phyloP scores from a whole-genome alignment of 2,888 invertebrate species.

The Hipparchia sbordonii region DNA sequence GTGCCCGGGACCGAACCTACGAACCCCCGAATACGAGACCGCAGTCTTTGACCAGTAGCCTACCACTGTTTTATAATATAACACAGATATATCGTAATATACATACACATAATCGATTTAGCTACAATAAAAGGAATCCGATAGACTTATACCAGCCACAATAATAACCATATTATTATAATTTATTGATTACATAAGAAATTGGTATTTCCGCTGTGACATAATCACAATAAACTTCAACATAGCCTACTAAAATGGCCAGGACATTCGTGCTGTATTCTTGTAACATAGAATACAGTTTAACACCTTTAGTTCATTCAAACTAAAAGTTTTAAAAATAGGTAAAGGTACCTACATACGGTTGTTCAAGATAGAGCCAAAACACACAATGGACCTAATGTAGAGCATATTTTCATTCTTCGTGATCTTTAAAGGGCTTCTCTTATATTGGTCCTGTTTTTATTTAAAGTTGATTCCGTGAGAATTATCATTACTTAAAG shows the following conservation, averaged over 20 bases:
- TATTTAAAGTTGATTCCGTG: too few relatives aligned
- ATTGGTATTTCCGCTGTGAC: conserved; percentile 42
- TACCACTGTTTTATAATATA: background rate
- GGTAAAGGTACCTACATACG: background rate
- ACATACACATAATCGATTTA: background rate
- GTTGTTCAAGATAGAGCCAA: background rate
- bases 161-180: conserved; percentile 13
- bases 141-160: background rate
- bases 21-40: too few relatives aligned
- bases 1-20: too few relatives aligned
- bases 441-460: too few relatives aligned
- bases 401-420: background rate
- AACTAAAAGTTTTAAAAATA: too few relatives aligned
- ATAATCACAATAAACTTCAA: conserved; percentile 32
- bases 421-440: background rate
- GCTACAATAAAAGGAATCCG: background rate
- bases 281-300: too few relatives aligned
- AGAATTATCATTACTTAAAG: too few relatives aligned
- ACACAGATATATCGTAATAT: background rate
- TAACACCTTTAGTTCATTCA: too few relatives aligned
- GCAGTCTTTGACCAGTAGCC: too few relatives aligned
- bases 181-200: conserved; percentile 40
- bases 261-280: conserved; percentile 4
- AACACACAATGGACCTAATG: too few relatives aligned
- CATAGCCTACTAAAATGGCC: background rate